Evolutionary conservation across 2,888 invertebrate genomes (phyloP).

Genomic region (Marasmarcha lunaedactyla): DNA sequence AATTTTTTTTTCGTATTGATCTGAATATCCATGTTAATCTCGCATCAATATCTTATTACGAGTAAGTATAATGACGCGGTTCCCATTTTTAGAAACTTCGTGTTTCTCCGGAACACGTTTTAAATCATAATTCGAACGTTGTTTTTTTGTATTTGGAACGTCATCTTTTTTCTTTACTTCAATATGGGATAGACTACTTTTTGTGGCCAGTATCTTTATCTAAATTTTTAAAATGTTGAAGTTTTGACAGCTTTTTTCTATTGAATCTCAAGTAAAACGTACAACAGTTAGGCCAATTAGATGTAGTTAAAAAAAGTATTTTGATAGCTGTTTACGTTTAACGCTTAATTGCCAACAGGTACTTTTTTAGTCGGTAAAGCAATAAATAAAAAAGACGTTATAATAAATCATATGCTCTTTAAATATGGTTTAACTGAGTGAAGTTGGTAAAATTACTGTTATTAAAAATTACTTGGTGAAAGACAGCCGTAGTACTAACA

Average conservation of each 20-base stretch:
- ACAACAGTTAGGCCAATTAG: slow-evolving; percentile 28
- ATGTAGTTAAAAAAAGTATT: slow-evolving; percentile 12
- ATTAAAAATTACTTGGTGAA: no score
- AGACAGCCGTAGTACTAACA: no score
- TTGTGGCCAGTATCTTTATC: slow-evolving; percentile 22
- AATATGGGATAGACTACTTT: slow-evolving; percentile 8
- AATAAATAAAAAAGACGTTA: no score
- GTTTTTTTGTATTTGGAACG: slow-evolving; percentile 61
- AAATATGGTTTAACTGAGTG: no score
- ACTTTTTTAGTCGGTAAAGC: no score
- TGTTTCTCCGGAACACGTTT: slow-evolving; percentile 71
- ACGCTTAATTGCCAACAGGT: no score
- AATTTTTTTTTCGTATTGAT: no score
- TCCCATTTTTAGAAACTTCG: slow-evolving; percentile 61
- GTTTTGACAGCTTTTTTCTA: slow-evolving; percentile 21
- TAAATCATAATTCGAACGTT: slow-evolving; percentile 68
- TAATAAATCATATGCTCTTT: no score
- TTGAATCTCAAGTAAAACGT: slow-evolving; percentile 4
- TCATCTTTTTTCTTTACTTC: slow-evolving; percentile 50
- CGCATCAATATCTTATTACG: slow-evolving; percentile 41
- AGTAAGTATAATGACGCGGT: slow-evolving; percentile 54
- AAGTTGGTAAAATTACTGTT: no score
- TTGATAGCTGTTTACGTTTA: no score
- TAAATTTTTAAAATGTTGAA: slow-evolving; percentile 20
- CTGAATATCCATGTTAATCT: background rate